These are phyloP conservation scores for Phenacoccus solenopsis DNA, from an alignment of 1,140 invertebrate species.

Conservation along the genomic window DNA sequence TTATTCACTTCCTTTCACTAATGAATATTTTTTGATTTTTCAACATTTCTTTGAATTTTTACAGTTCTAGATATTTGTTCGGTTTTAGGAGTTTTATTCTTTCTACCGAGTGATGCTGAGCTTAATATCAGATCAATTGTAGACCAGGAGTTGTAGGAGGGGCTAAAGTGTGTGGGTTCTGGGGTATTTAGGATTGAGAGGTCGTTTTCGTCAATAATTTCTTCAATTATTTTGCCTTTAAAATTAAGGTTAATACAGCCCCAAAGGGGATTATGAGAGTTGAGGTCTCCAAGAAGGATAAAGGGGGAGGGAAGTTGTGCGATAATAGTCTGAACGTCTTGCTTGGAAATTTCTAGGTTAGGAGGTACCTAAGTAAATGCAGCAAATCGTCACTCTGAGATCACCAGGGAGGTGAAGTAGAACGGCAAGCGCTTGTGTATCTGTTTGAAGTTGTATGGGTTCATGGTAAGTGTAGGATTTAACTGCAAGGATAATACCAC, in stretches of 20 bases:
- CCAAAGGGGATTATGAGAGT: conserved; percentile 22
- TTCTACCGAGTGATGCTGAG: conserved; percentile 1
- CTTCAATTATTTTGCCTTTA: conserved; percentile 21
- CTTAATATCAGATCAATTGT: conserved; percentile 9
- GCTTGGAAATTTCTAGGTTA: neutral
- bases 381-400: conserved; percentile 20
- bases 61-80: too few relatives aligned
- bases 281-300: conserved; percentile 23
- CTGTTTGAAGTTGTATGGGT: neutral
- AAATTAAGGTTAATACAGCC: conserved; percentile 15
- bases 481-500: neutral
- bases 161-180: neutral
- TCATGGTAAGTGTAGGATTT: neutral
- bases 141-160: conserved; percentile 5
- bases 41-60: too few relatives aligned
- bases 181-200: neutral
- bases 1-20: too few relatives aligned
- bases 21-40: too few relatives aligned
- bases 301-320: conserved; percentile 22
- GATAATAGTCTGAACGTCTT: conserved; percentile 19
- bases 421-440: neutral
- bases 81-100: too few relatives aligned
- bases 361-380: conserved; percentile 23
- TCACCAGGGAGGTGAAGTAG: neutral
- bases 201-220: conserved; percentile 18